These are phyloP conservation scores for Ammodramus savannarum DNA, from an alignment of 2,113 vertebrate genomes.

Conservation along the genomic window DNA sequence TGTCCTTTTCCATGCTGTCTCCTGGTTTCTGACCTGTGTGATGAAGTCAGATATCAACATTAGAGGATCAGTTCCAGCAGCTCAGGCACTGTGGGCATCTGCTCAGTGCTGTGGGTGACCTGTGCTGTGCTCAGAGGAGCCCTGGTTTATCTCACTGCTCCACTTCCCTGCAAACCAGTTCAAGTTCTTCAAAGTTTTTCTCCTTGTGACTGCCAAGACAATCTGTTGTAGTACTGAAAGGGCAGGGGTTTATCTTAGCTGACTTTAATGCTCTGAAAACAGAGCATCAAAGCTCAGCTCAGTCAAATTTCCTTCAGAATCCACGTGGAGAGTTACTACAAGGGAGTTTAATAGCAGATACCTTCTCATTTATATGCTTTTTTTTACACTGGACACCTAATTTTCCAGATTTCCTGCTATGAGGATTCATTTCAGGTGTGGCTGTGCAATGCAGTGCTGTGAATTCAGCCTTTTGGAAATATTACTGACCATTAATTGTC, in stretches of 20 bases:
- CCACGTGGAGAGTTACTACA: not conserved
- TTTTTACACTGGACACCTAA: not conserved
- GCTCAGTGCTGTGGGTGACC: not conserved
- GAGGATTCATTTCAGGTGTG: not conserved
- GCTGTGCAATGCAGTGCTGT: not conserved
- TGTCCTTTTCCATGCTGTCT: not conserved
- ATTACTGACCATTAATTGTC: not conserved
- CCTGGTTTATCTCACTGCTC: not conserved
- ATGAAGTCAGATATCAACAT: not conserved
- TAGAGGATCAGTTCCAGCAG: not conserved
- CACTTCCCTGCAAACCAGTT: conserved; percentile 17
- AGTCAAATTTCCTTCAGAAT: not conserved
- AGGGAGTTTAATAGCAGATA: not conserved
- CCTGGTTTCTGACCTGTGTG: not conserved
- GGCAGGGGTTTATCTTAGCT: not conserved
- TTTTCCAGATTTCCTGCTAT: not conserved
- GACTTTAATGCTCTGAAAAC: not conserved
- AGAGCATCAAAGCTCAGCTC: not conserved
- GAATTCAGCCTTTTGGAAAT: not conserved
- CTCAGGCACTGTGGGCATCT: not conserved
- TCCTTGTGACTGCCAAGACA: not conserved
- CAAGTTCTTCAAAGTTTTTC: not conserved
- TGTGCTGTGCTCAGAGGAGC: not conserved
- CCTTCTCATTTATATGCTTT: not conserved
- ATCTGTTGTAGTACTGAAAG: not conserved